Percentiles rank a stretch among this genome's conserved stretches.
Evolutionary conservation across 2,797 vertebrate genomes (phyloP).

Genomic region (Poeciliopsis presidionis): DNA sequence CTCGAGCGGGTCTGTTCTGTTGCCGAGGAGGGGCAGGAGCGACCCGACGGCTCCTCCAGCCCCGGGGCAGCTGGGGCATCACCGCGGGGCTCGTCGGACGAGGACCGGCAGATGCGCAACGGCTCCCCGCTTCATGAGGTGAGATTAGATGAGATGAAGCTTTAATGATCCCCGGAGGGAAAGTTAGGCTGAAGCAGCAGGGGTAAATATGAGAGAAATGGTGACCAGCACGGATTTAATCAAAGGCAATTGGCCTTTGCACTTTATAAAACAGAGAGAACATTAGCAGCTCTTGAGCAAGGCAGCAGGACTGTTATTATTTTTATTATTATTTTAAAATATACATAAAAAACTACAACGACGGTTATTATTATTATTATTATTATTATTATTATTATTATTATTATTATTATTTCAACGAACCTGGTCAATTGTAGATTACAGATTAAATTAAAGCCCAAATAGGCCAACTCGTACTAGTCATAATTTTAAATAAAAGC

Average conservation of each 20-base stretch:
- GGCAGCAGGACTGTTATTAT: no score
- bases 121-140: slow-evolving; percentile 75
- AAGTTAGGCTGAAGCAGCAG: slow-evolving; percentile 30
- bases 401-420: neutral
- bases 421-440: neutral
- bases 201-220: slow-evolving; percentile 31
- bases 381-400: neutral
- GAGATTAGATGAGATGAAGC: slow-evolving; percentile 62
- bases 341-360: neutral
- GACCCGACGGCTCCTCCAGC: slow-evolving; percentile 46
- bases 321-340: neutral
- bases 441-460: neutral
- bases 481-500: neutral
- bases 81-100: slow-evolving; percentile 72
- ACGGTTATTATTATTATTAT: no score
- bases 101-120: slow-evolving; percentile 72
- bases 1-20: slow-evolving; percentile 59
- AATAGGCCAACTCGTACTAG: neutral
- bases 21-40: slow-evolving; percentile 69
- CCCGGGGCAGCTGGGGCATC: slow-evolving; percentile 53
- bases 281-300: neutral
- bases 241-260: neutral
- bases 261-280: neutral
- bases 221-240: slow-evolving; percentile 31
- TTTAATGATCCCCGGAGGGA: slow-evolving; percentile 54